Base-by-base conservation (phyloP, 2,797 vertebrate species). In the Hyperoplus immaculatus region DNA sequence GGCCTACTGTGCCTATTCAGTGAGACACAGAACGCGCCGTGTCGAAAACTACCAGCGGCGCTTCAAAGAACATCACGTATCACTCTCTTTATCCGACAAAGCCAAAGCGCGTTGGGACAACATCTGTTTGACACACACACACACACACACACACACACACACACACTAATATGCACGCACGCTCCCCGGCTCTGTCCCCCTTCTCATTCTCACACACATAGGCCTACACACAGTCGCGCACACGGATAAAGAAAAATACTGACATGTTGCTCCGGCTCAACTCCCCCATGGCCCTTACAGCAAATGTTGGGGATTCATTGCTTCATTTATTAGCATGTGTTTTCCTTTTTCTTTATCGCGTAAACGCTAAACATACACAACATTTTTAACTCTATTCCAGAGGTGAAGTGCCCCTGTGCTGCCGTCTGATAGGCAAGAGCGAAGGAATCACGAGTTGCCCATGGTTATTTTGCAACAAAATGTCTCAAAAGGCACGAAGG, bases 401-500 rank as follows among this genome's bases (percentile, higher is more conserved):
- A 64, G 59, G 29, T 36, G 56, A 80, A 79, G 70, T 15, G 41
- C 47, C 38, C 50, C 58, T 15, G 41, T 14, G 11, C 36, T 56
- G 73, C 42, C 53, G 58, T 77, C 49, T 63, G 59, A 69, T 51
- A 66, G 67, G 61, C 54, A 55, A 39, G 38, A 70, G 75, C 75
- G 54, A 59, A 65, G 50, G 74, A 75, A 86, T 87, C 83, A 77
- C 80, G 78, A 82, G 79, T 84, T 80, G 50, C 64, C 63, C 80
- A 67, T 72, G 65, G 82, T 89, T 89, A 88, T 90, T 90, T 90
- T 82, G 85, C 81, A 80, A 87, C 78, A 77, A 80, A 88, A 89
- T 47, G 78, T 87, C 78, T 91, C 78, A 80, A 85, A 90, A 84
- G 82, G 88, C 76, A 66, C 67, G 76, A 78, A 84, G 87, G 82